These are phyloP conservation scores for Anhinga rufa DNA, from an alignment of 2,113 vertebrate genomes.

Conservation along the genomic window DNA sequence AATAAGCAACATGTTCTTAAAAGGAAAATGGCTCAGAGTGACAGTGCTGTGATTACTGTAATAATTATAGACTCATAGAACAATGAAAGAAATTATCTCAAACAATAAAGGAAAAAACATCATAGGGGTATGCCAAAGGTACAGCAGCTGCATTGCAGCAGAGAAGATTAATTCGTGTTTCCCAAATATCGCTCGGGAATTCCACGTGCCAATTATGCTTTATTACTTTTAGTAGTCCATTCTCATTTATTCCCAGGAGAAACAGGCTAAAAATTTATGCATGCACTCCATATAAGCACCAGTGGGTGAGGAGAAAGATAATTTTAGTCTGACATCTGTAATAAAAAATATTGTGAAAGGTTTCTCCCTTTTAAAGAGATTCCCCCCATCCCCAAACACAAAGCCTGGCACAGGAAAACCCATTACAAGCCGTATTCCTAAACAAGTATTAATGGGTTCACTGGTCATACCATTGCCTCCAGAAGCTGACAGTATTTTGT, in stretches of 20 bases:
- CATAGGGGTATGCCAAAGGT: background rate
- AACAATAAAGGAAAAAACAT: background rate
- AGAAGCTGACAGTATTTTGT: background rate
- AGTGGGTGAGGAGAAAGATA: background rate
- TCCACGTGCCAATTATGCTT: background rate
- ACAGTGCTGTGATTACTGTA: background rate
- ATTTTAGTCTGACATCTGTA: background rate
- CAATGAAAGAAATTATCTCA: background rate
- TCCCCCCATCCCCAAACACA: no score
- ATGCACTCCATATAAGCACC: background rate
- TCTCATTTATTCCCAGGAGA: background rate
- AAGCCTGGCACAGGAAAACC: background rate
- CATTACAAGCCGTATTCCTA: background rate
- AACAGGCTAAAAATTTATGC: background rate
- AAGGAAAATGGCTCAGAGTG: background rate
- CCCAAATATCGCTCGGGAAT: background rate
- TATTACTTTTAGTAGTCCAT: background rate
- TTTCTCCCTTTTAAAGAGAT: background rate
- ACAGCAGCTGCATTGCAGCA: background rate
- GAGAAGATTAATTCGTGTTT: background rate
- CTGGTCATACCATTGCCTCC: background rate
- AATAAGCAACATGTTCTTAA: background rate
- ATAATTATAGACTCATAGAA: background rate
- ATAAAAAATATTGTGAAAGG: background rate
- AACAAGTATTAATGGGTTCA: background rate